phyloP scores from a whole-genome alignment of 1,140 invertebrate species.

The Drosophila ironensis region DNA sequence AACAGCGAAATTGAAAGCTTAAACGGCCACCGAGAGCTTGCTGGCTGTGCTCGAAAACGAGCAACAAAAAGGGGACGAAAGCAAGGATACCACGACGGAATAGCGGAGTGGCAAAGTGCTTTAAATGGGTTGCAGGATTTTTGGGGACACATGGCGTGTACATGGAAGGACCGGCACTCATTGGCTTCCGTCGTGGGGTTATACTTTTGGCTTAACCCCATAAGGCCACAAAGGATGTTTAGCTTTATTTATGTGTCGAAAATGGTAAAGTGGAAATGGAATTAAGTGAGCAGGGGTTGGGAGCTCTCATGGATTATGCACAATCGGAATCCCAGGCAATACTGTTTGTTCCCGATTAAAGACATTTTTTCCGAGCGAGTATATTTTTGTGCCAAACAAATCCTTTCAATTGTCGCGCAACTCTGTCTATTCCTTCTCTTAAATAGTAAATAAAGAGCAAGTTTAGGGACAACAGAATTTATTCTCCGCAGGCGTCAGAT shows the following conservation, averaged over 20 bases:
- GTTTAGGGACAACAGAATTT: neutral
- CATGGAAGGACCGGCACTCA: constrained; percentile 13
- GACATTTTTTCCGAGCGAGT: neutral
- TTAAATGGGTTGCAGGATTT: constrained; percentile 50
- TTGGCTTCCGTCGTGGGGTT: constrained; percentile 54
- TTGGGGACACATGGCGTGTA: constrained; percentile 14
- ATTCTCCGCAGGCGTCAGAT: neutral
- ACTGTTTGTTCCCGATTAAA: neutral
- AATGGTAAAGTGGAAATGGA: constrained; percentile 18
- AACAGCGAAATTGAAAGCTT: constrained; percentile 63
- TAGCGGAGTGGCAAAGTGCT: constrained; percentile 39
- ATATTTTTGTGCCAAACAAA: neutral
- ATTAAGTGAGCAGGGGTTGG: neutral
- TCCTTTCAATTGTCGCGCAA: neutral
- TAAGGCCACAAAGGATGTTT: constrained; percentile 60
- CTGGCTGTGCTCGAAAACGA: constrained; percentile 42
- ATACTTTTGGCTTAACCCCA: constrained; percentile 63
- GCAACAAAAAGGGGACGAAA: constrained; percentile 19
- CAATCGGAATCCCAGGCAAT: neutral
- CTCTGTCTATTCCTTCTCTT: no score
- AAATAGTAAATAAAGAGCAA: neutral
- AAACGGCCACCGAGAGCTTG: constrained; percentile 48
- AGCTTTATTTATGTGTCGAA: constrained; percentile 69
- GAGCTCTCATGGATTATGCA: constrained; percentile 28
- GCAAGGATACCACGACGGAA: constrained; percentile 9